Percentiles rank a stretch among this genome's conserved stretches.
phyloP scores from a whole-genome alignment of 2,888 invertebrate species.

The Entomobrya multifasciata region DNA sequence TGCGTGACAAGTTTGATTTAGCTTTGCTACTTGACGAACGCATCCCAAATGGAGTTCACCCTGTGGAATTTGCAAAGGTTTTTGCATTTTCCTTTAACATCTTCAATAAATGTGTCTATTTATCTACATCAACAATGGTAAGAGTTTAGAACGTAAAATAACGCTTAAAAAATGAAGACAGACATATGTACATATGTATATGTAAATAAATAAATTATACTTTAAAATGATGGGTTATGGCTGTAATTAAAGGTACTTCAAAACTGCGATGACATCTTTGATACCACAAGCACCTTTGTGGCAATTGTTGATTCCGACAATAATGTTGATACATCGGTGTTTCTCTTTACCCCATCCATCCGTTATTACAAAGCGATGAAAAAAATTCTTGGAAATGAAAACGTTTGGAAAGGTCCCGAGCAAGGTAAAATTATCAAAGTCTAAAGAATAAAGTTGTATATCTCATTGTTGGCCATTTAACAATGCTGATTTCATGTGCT shows the following conservation, averaged over 20 bases:
- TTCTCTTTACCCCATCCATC: constrained; percentile 46
- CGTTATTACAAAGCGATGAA: constrained; percentile 41
- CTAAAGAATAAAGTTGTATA: not conserved
- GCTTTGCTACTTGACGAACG: constrained; percentile 18
- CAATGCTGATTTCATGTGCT: not conserved
- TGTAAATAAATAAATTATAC: too few species aligned
- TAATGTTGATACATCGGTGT: constrained; percentile 39
- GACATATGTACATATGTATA: too few species aligned
- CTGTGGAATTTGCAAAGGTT: constrained; percentile 42
- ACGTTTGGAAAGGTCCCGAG: constrained; percentile 16
- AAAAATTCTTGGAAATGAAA: constrained; percentile 35
- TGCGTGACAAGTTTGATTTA: constrained; percentile 46
- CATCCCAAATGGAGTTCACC: not conserved
- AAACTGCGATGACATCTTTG: constrained; percentile 60
- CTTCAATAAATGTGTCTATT: constrained; percentile 55
- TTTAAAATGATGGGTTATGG: too few species aligned
- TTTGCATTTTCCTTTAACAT: constrained; percentile 53
- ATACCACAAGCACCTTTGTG: constrained; percentile 6
- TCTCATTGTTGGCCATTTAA: too few species aligned
- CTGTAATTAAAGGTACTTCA: constrained; percentile 52
- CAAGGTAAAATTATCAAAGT: not conserved
- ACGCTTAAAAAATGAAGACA: not conserved
- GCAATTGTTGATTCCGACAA: not conserved
- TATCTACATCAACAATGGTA: constrained; percentile 58
- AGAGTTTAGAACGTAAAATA: not conserved